Percentiles rank a stretch among this genome's conserved stretches.
Conservation (phyloP, 2,888 invertebrate species). For the Bursaphelenchus okinawaensis region DNA sequence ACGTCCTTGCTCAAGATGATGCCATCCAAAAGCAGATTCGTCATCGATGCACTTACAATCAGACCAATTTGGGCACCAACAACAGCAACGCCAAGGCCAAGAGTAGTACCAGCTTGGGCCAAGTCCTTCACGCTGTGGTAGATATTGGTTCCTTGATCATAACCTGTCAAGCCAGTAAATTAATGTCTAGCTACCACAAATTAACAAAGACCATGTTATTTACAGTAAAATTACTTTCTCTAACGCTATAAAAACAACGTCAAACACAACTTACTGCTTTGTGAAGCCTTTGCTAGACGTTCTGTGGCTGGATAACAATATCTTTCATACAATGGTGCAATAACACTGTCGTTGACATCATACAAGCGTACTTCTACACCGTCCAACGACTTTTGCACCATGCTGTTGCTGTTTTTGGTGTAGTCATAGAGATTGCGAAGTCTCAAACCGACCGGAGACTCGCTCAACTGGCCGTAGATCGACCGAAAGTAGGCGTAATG, state of each 20-base stretch:
- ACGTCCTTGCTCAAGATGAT: conserved; percentile 32
- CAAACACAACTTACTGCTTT: background rate
- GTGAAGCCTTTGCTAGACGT: conserved; percentile 7
- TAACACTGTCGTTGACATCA: conserved; percentile 10
- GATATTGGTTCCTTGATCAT: background rate
- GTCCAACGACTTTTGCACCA: conserved; percentile 21
- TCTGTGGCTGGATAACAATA: conserved; percentile 30
- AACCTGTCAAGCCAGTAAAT: no score
- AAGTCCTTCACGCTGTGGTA: conserved; percentile 14
- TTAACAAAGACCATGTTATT: no score
- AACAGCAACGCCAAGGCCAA: conserved; percentile 25
- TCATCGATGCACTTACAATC: conserved; percentile 22
- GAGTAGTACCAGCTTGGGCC: conserved; percentile 18
- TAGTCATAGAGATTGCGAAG: conserved; percentile 21
- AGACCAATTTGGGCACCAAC: conserved; percentile 29
- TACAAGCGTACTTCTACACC: conserved; percentile 18
- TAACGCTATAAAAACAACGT: no score
- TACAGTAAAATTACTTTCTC: no score
- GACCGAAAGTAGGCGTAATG: conserved; percentile 26
- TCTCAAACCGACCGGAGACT: conserved; percentile 19
- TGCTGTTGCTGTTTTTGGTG: conserved; percentile 22
- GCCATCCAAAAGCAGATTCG: conserved; percentile 29
- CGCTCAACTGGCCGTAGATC: conserved; percentile 20
- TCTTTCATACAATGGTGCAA: conserved; percentile 21
- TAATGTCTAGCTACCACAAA: no score